Evolutionary conservation across 2,888 invertebrate genomes (phyloP).

Genomic region (Rhamnusium bicolor): DNA sequence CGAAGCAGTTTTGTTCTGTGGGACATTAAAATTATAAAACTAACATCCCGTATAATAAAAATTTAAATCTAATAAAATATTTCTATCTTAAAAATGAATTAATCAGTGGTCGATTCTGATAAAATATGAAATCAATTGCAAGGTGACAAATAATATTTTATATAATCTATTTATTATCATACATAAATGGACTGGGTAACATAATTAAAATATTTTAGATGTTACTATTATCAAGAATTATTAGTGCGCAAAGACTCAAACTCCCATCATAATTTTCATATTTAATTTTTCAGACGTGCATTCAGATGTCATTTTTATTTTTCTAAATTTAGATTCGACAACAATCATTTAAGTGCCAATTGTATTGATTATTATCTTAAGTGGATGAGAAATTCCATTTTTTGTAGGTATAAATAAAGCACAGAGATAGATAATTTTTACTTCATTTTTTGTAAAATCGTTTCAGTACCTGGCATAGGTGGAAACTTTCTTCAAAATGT

Average conservation of each 20-base stretch:
- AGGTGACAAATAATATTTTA: background rate
- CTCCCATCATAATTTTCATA: background rate
- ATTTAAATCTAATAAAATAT: background rate
- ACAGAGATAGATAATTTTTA: background rate
- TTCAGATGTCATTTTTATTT: background rate
- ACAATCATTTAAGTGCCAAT: background rate
- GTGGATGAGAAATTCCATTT: background rate
- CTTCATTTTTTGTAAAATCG: constrained; percentile 5
- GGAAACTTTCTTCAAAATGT: constrained; percentile 23
- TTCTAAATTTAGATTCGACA: background rate
- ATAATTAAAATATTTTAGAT: background rate
- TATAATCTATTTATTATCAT: background rate
- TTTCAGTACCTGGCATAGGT: constrained; percentile 27
- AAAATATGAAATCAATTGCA: background rate
- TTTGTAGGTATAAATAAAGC: background rate
- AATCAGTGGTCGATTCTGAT: no score
- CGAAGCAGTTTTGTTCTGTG: no score
- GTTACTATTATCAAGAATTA: background rate
- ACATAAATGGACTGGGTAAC: no score
- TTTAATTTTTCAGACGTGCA: background rate
- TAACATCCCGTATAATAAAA: no score
- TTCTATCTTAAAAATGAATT: background rate
- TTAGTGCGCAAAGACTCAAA: background rate
- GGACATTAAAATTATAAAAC: no score
- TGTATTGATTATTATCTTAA: background rate